phyloP scores from a whole-genome alignment of 2,888 invertebrate species.

The Drosophila setosimentum region DNA sequence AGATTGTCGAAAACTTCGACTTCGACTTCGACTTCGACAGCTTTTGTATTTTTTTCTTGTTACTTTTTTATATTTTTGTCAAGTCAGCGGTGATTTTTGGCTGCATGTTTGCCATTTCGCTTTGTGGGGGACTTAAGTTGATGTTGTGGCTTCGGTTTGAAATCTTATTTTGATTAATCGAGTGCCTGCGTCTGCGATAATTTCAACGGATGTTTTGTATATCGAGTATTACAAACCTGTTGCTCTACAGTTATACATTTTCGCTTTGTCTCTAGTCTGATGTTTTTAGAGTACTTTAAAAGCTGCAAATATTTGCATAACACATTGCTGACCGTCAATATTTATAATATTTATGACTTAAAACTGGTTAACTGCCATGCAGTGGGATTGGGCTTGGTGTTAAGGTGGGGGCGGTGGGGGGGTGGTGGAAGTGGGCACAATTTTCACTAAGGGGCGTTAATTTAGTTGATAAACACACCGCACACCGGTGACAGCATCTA shows the following conservation, averaged over 20 bases:
- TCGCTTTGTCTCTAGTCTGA: slow-evolving; percentile 27
- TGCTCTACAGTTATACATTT: slow-evolving; percentile 36
- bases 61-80: slow-evolving; percentile 22
- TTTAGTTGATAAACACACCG: slow-evolving; percentile 63
- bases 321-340: slow-evolving; percentile 42
- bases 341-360: slow-evolving; percentile 16
- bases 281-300: slow-evolving; percentile 36
- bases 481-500: slow-evolving; percentile 32
- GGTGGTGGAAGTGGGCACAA: slow-evolving; percentile 12
- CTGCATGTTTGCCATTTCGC: slow-evolving; percentile 4
- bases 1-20: slow-evolving; percentile 43
- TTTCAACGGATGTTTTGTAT: slow-evolving; percentile 27
- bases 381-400: background rate
- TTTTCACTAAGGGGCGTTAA: slow-evolving; percentile 76
- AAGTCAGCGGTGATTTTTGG: slow-evolving; percentile 38
- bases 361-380: slow-evolving; percentile 61
- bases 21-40: background rate
- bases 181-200: slow-evolving; percentile 21
- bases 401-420: background rate
- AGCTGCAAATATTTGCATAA: slow-evolving; percentile 74
- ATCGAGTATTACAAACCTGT: slow-evolving; percentile 38
- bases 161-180: slow-evolving; percentile 69
- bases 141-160: slow-evolving; percentile 26
- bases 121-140: slow-evolving; percentile 7
- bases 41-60: background rate